A percentile compares a stretch with the other conserved stretches of the same genome.
These are phyloP conservation scores for Eremophila alpestris DNA, from an alignment of 2,797 vertebrate species.

Conservation along the genomic window DNA sequence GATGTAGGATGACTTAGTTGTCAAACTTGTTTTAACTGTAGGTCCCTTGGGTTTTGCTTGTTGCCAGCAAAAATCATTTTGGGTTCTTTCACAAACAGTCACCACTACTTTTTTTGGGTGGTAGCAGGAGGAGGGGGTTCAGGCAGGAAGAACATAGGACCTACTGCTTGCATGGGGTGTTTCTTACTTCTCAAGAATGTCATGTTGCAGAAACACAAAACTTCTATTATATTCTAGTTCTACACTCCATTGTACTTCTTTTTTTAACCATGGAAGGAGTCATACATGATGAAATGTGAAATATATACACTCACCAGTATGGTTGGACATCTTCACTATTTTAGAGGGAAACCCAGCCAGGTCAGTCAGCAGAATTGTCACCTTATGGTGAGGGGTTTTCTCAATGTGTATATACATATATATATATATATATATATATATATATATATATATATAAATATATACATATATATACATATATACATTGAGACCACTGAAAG, in stretches of 20 bases:
- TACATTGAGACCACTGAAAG: neutral
- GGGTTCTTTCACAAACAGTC: neutral
- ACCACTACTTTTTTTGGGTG: neutral
- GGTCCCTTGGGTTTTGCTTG: neutral
- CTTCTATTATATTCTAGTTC: neutral
- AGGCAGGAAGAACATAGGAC: neutral
- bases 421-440: neutral
- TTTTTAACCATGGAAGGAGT: neutral
- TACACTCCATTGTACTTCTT: neutral
- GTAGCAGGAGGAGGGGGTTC: rapidly evolving
- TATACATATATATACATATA: too few species aligned
- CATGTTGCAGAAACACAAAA: neutral
- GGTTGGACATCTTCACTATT: neutral
- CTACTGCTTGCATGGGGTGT: neutral
- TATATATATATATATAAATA: neutral
- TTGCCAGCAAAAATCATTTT: neutral
- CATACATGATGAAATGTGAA: neutral
- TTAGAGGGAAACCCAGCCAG: rapidly evolving
- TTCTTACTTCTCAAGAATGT: neutral
- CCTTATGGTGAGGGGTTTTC: neutral
- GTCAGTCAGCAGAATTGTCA: neutral
- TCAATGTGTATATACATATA: neutral
- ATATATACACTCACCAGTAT: neutral
- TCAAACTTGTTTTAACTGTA: neutral
- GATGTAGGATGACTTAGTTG: neutral